Percentiles rank a stretch among this genome's conserved stretches.
These are phyloP conservation scores for Antitype chi DNA, from an alignment of 2,888 invertebrate species.

Conservation along the genomic window DNA sequence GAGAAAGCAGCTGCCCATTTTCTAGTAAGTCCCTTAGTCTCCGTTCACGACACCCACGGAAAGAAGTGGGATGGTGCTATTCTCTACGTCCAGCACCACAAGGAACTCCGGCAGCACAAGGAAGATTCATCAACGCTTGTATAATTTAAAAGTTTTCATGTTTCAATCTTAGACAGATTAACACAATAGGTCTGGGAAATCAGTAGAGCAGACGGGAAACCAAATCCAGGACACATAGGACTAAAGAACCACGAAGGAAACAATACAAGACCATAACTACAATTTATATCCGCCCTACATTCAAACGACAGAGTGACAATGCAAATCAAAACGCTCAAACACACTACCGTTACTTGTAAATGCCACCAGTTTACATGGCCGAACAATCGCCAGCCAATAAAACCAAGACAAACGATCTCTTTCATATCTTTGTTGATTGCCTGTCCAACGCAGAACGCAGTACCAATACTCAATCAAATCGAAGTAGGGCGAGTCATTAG, in stretches of 20 bases:
- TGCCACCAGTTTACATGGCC: slow-evolving; percentile 66
- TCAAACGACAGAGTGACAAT: slow-evolving; percentile 49
- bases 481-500: slow-evolving; percentile 76
- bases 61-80: no score
- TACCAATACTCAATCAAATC: slow-evolving; percentile 73
- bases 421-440: slow-evolving; percentile 77
- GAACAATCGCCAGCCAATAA: slow-evolving; percentile 78
- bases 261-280: background rate
- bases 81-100: no score
- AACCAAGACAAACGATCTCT: slow-evolving; percentile 80
- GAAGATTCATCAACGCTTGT: background rate
- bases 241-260: slow-evolving; percentile 4
- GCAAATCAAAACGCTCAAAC: slow-evolving; percentile 60
- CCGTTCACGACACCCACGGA: no score
- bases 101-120: no score
- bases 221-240: background rate
- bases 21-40: no score
- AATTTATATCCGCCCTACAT: slow-evolving; percentile 28
- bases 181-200: background rate
- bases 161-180: background rate
- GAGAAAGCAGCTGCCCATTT: no score
- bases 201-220: background rate
- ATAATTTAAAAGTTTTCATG: background rate
- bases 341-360: slow-evolving; percentile 70
- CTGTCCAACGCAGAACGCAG: slow-evolving; percentile 69